A percentile compares a stretch with the other conserved stretches of the same genome.
Conservation (phyloP, 92 coral and sea anemone species). For the Zoanthus sansibaricus region DNA sequence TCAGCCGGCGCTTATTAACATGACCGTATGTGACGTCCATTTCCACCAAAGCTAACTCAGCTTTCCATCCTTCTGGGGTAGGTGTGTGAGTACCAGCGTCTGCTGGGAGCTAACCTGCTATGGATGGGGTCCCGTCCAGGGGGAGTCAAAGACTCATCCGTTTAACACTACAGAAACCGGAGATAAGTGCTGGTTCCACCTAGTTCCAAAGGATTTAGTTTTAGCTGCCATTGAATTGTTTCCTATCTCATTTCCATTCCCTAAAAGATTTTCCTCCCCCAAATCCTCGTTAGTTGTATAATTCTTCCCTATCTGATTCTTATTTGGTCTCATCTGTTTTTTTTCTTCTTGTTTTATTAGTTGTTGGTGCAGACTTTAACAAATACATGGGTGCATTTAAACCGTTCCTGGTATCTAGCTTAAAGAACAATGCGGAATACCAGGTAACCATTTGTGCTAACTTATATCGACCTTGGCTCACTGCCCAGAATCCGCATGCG, state of each 20-base stretch:
- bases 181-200: background rate
- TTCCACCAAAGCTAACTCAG: too few species aligned
- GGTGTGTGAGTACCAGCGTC: too few species aligned
- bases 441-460: conserved; percentile 70
- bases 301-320: background rate
- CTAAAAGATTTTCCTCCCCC: background rate
- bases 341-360: conserved; percentile 51
- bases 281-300: background rate
- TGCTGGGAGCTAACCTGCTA: too few species aligned
- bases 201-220: background rate
- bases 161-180: too few species aligned
- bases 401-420: conserved; percentile 80
- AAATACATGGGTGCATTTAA: conserved; percentile 90
- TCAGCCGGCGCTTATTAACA: too few species aligned
- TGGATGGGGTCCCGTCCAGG: too few species aligned
- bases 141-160: too few species aligned
- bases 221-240: too few species aligned
- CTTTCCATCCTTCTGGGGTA: too few species aligned
- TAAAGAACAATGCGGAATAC: conserved; percentile 86
- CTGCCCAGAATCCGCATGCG: background rate
- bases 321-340: too few species aligned
- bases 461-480: too few species aligned
- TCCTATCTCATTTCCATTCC: background rate
- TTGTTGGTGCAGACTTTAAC: conserved; percentile 77
- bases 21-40: too few species aligned